Percentiles rank a stretch among this genome's conserved stretches.
Evolutionary conservation across 2,113 vertebrate species (phyloP).

Genomic region (Bothrops jararaca): DNA sequence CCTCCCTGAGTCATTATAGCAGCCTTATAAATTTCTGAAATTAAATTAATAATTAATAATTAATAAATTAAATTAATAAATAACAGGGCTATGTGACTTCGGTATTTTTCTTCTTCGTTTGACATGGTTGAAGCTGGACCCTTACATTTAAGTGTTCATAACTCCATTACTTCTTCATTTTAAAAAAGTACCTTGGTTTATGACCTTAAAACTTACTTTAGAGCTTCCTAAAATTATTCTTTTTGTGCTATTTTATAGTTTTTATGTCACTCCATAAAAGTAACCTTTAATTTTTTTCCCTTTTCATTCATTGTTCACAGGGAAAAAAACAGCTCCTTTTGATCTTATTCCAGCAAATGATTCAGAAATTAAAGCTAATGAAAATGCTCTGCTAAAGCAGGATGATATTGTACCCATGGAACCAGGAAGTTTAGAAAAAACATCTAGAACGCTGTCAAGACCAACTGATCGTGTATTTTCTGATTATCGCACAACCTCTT

Average conservation of each 20-base stretch:
- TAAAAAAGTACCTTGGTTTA: neutral
- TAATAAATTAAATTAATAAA: neutral
- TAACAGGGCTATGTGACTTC: neutral
- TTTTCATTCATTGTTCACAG: slow-evolving; percentile 40
- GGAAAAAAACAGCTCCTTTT: slow-evolving; percentile 39
- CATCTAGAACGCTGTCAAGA: slow-evolving; percentile 60
- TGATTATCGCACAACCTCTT: slow-evolving; percentile 75
- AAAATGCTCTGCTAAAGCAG: slow-evolving; percentile 52
- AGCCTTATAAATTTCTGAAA: neutral
- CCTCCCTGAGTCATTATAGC: neutral
- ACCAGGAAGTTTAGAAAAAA: slow-evolving; percentile 65
- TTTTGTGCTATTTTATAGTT: neutral
- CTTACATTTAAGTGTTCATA: neutral
- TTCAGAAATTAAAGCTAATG: slow-evolving; percentile 24
- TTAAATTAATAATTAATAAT: neutral
- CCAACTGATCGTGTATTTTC: slow-evolving; percentile 46
- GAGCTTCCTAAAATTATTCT: neutral
- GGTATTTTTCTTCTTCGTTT: neutral
- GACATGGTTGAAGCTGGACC: neutral
- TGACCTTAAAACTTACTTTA: neutral
- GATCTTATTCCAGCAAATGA: slow-evolving; percentile 3
- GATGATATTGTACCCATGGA: slow-evolving; percentile 71
- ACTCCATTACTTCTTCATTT: neutral
- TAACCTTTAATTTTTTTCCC: neutral
- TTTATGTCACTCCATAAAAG: neutral